Evolutionary conservation across 2,888 invertebrate species (phyloP).

Genomic region (Sceliomorpha sp.): DNA sequence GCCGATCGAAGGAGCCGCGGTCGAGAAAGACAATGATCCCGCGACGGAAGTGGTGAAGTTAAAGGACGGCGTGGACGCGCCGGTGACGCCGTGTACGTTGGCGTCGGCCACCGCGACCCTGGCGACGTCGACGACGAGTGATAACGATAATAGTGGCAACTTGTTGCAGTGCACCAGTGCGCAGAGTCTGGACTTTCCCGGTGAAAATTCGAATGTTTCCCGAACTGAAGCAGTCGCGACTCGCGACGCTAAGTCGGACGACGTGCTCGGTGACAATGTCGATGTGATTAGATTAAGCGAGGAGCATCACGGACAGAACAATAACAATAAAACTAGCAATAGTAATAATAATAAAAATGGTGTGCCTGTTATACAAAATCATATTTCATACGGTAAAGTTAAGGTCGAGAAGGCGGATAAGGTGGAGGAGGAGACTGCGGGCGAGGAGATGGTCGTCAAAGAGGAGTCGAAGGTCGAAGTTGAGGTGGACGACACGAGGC

Average conservation of each 20-base stretch:
- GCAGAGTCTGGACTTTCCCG: constrained; percentile 52
- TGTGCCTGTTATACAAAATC: constrained; percentile 76
- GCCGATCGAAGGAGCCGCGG: no score
- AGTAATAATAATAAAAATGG: constrained; percentile 66
- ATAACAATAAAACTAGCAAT: constrained; percentile 55
- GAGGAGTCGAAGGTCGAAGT: constrained; percentile 45
- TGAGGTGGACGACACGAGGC: constrained; percentile 64
- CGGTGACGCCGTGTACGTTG: constrained; percentile 56
- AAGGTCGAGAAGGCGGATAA: constrained; percentile 60
- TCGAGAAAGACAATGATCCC: constrained; percentile 7
- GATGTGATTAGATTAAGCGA: constrained; percentile 63
- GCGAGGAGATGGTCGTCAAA: constrained; percentile 24
- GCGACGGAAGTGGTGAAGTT: constrained; percentile 29
- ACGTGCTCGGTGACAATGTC: constrained; percentile 23
- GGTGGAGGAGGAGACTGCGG: constrained; percentile 12
- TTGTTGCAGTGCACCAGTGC: constrained; percentile 69
- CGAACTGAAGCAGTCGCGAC: constrained; percentile 63
- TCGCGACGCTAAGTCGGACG: constrained; percentile 50
- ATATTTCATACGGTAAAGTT: constrained; percentile 68
- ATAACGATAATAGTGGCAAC: constrained; percentile 64
- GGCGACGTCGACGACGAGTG: constrained; percentile 64
- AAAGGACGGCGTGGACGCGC: constrained; percentile 25
- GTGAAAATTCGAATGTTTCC: constrained; percentile 36
- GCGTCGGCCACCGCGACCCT: constrained; percentile 61
- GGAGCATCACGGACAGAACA: constrained; percentile 69